Evolutionary conservation across 2,888 invertebrate species (phyloP).

Genomic region (Sisyra terminalis): DNA sequence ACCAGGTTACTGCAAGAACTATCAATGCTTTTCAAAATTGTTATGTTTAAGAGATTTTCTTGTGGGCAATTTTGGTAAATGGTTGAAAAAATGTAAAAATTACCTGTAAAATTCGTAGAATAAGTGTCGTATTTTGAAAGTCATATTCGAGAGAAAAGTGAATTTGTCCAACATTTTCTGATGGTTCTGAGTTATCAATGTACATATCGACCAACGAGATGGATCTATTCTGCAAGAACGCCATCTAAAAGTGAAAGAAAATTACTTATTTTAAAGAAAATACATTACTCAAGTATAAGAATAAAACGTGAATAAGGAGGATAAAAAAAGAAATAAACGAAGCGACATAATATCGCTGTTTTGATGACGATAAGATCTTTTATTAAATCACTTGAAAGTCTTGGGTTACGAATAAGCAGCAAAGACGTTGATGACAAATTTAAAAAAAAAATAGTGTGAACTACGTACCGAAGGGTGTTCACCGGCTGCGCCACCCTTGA

Average conservation of each 20-base stretch:
- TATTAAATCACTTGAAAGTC: too few relatives aligned
- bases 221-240: conserved; percentile 73
- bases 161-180: conserved; percentile 87
- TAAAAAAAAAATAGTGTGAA: neutral
- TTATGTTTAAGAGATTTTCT: too few relatives aligned
- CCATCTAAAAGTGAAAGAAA: conserved; percentile 41
- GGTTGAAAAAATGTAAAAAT: too few relatives aligned
- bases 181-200: conserved; percentile 83
- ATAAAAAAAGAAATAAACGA: neutral
- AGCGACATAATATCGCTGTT: neutral
- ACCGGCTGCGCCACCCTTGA: conserved; percentile 36
- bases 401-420: too few relatives aligned
- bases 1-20: too few relatives aligned
- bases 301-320: neutral
- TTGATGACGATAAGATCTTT: too few relatives aligned
- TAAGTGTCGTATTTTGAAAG: conserved; percentile 83
- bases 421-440: neutral
- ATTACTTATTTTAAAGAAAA: conserved; percentile 1
- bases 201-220: conserved; percentile 89
- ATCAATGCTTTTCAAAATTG: too few relatives aligned
- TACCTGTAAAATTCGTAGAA: conserved; percentile 80
- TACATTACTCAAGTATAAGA: neutral
- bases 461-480: conserved; percentile 61
- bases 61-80: too few relatives aligned
- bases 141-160: conserved; percentile 89